Evolutionary conservation across 2,888 invertebrate genomes (phyloP).

Genomic region (Argyresthia albistria): DNA sequence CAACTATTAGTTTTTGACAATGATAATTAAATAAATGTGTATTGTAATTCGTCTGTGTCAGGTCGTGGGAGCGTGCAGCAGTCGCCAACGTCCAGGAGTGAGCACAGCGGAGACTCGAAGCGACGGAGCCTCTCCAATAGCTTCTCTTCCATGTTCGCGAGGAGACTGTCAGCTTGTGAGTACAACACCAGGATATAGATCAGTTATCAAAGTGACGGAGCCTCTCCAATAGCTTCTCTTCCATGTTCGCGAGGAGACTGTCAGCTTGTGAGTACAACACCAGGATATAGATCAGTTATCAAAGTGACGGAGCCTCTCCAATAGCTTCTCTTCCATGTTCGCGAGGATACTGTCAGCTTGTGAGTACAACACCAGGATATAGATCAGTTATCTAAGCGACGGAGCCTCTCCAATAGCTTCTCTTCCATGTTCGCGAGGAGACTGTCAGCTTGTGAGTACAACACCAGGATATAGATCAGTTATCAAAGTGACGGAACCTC

Average conservation of each 20-base stretch:
- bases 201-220: slow-evolving; percentile 83
- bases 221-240: slow-evolving; percentile 81
- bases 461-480: no score
- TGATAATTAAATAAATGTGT: no score
- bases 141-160: slow-evolving; percentile 82
- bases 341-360: slow-evolving; percentile 68
- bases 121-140: slow-evolving; percentile 83
- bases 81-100: not conserved
- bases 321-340: slow-evolving; percentile 83
- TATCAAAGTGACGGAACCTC: slow-evolving; percentile 82
- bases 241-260: slow-evolving; percentile 79
- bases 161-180: slow-evolving; percentile 62
- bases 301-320: slow-evolving; percentile 83
- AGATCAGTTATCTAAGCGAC: slow-evolving; percentile 81
- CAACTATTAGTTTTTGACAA: no score
- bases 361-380: no score
- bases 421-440: slow-evolving; percentile 83
- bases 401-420: slow-evolving; percentile 82
- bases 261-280: slow-evolving; percentile 43
- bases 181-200: no score
- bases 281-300: no score
- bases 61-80: not conserved
- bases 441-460: slow-evolving; percentile 40
- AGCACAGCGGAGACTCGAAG: slow-evolving; percentile 77
- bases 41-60: no score